Conservation (phyloP, 2,797 vertebrate genomes). For the Notoglanidium macrostoma region DNA sequence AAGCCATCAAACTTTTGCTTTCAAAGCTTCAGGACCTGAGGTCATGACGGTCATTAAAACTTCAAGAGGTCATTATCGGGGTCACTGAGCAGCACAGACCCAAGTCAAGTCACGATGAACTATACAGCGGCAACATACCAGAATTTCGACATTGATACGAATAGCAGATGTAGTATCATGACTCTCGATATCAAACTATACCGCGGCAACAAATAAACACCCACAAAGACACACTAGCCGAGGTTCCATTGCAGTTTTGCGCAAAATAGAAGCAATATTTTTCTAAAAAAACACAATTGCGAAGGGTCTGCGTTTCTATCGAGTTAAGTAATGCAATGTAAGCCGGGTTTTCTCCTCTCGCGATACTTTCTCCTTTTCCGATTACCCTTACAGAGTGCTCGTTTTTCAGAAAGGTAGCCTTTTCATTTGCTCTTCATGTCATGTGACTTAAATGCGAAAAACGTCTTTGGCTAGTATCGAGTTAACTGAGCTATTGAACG, state of each 20-base stretch:
- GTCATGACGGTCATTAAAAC: neutral
- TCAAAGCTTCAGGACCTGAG: conserved; percentile 1
- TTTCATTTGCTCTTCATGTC: too few species aligned
- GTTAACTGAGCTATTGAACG: neutral
- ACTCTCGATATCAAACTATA: neutral
- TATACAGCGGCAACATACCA: neutral
- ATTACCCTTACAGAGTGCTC: too few species aligned
- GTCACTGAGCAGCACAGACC: neutral
- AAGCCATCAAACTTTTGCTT: neutral
- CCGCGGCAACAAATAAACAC: neutral
- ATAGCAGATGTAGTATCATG: neutral
- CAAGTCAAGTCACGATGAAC: neutral
- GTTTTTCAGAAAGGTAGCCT: too few species aligned
- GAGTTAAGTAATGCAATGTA: too few species aligned
- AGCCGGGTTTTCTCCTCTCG: too few species aligned
- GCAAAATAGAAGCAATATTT: too few species aligned
- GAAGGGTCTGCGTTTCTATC: too few species aligned
- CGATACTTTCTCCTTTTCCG: too few species aligned
- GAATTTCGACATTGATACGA: neutral
- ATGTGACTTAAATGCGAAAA: too few species aligned
- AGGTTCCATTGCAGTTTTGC: too few species aligned
- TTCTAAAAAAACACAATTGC: too few species aligned
- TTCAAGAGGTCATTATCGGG: neutral
- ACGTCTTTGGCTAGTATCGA: too few species aligned
- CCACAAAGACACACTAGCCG: neutral